Base-by-base conservation (phyloP, 2,113 vertebrate genomes). In the Leptosomus discolor region DNA sequence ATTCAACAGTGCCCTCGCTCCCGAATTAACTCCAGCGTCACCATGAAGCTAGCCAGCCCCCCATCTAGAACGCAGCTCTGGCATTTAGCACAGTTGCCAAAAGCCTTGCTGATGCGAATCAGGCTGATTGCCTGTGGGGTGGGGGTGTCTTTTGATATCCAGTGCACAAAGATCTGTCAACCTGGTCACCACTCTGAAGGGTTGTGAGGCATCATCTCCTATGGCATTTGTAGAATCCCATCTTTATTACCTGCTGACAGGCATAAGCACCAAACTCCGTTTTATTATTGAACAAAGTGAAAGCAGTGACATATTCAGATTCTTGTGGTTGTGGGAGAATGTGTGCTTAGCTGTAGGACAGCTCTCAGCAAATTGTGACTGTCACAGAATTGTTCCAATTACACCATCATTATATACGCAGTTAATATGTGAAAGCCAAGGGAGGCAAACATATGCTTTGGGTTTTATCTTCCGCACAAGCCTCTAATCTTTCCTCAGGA, bases 401-500 rank as follows among this genome's bases (percentile, higher is more conserved):
- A 56, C 37, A 63, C 45, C 11, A 6, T 54, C 58, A 15, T 57
- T 94, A 26, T 50, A 54, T 61, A 79, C 14, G 70, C 2, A 1
- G 73, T 85, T 94, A 91, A 84, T 53, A 77, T 0, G 2, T 32
- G 57, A 80, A 94, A 92, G 60, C 64, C 61, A 53, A 69, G 71
- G 60, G 61, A 91, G 45, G 46, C 76, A 60, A 81, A 87, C 70
- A 64, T 75, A 69, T 7, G 32, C 71, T 88, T 61, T 70, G 69
- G 65, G 77, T 15, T 92, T 97, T 91, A 93, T 90, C 88, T 94
- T 87, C 80, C 73, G 34, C 56, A 56, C 56, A 90, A 90, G 27
- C 69, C 79, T 58, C 75, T 94, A 96, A 95, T 95, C 91, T 93
- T 92, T 88, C 70, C 73, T 94, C 50, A 56, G 94, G 88, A 95